These are phyloP conservation scores for Oophaga sylvatica DNA, from an alignment of 2,797 vertebrate genomes.

Conservation along the genomic window DNA sequence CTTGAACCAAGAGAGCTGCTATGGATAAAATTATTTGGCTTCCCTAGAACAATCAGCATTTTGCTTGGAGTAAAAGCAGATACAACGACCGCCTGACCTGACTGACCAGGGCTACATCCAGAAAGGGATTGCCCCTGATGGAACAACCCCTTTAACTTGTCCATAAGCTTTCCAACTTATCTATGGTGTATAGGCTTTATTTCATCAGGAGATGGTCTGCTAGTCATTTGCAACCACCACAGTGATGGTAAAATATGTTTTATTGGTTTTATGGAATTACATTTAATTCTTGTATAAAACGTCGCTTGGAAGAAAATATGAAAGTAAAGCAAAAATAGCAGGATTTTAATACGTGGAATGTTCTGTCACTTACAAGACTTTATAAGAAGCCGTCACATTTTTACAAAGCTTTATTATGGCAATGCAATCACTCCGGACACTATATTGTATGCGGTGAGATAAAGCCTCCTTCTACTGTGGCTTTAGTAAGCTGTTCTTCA, in stretches of 20 bases:
- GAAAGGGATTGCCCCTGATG: too few species aligned
- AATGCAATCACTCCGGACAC: not conserved
- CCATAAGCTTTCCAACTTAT: not conserved
- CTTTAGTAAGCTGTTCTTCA: conserved; percentile 68
- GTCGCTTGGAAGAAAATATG: not conserved
- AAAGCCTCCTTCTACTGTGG: not conserved
- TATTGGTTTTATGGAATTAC: not conserved
- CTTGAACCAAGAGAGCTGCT: too few species aligned
- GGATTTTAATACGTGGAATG: not conserved
- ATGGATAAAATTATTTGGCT: too few species aligned
- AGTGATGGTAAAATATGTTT: not conserved
- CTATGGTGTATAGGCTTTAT: not conserved
- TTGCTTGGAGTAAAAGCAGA: too few species aligned
- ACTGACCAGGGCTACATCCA: too few species aligned
- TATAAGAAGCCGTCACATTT: not conserved
- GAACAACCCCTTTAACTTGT: too few species aligned
- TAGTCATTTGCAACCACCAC: not conserved
- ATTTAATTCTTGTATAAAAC: not conserved
- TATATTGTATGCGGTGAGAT: not conserved
- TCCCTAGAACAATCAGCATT: too few species aligned
- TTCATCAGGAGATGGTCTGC: not conserved
- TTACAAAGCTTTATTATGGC: conserved; percentile 14
- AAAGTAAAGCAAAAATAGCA: not conserved
- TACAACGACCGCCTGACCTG: too few species aligned
- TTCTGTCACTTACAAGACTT: not conserved